Base-by-base conservation (phyloP, 2,888 invertebrate species). In the Drosophila picticornis region DNA sequence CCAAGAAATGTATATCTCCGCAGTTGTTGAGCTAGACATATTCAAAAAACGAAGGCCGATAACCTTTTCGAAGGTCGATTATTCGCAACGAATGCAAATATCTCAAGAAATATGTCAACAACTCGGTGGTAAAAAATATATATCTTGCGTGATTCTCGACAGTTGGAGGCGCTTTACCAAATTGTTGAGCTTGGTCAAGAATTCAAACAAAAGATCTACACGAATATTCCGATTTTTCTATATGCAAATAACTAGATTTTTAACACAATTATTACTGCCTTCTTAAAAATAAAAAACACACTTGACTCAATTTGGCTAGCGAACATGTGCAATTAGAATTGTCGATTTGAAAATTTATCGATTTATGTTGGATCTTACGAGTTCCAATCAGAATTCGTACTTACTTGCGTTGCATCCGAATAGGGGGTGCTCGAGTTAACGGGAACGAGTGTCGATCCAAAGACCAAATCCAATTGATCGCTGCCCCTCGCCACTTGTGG, bases 401-500 rank as follows among this genome's bases (percentile, higher is more conserved):
- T 96, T 95, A 98, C 98, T 97, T 97, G 97, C 90, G 99, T 99
- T 77, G 99, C 99, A 95, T 99, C 99, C 92, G 98, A 97, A 94
- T 99, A 99, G 72, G 99, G 99, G 72, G 99, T 99, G 63, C 96
- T 95, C 38, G 98, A 98, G 93, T 97, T 96, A 94, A 97, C 96
- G 94, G 97, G 96, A 94, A 99, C 96, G 91, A 96, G 95, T 93
- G 97, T 96, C 68, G 98, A 98, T 88, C 98, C 98, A 94, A 98
- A 98, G 92, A 97, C 95, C 82, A 96, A 72, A 68, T 83, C 75
- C 43, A 62, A 38, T 68, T 77, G 72, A 65, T 59, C 75, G 64
- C 69, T 64, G 62, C 48, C 51, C 25, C 16, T n/a, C 43, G 61
- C 60, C 69, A 76, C 62, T 57, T 61, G 63, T 50, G 29, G 29